These are phyloP conservation scores for Megamerina dolium DNA, from an alignment of 2,888 invertebrate genomes.

Conservation along the genomic window DNA sequence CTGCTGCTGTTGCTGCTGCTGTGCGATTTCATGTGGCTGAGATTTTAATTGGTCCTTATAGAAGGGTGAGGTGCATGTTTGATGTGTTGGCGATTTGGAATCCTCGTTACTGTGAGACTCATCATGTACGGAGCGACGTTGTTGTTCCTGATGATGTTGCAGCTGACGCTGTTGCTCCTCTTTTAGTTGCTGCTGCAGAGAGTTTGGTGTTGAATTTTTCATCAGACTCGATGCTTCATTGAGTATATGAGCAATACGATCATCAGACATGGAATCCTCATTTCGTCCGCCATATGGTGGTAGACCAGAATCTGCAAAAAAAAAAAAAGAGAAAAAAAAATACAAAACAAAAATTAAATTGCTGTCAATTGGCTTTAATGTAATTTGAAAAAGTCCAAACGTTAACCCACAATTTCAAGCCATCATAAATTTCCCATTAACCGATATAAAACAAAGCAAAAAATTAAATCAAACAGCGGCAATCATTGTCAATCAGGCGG, in stretches of 20 bases:
- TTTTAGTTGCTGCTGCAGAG: slow-evolving; percentile 47
- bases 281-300: slow-evolving; percentile 72
- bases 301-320: slow-evolving; percentile 64
- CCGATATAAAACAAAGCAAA: slow-evolving; percentile 31
- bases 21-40: slow-evolving; percentile 21
- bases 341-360: slow-evolving; percentile 6
- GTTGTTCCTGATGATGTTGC: slow-evolving; percentile 51
- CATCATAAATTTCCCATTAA: slow-evolving; percentile 41
- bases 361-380: not conserved
- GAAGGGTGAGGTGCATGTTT: slow-evolving; percentile 76
- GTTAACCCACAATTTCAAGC: no score
- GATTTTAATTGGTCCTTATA: slow-evolving; percentile 59
- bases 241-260: slow-evolving; percentile 87
- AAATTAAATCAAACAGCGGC: slow-evolving; percentile 5
- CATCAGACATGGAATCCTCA: slow-evolving; percentile 78
- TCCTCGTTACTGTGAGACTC: slow-evolving; percentile 71
- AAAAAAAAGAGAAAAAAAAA: slow-evolving; percentile 4
- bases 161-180: slow-evolving; percentile 52
- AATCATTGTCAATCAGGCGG: slow-evolving; percentile 15
- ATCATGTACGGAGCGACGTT: slow-evolving; percentile 52
- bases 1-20: slow-evolving; percentile 37
- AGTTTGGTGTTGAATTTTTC: slow-evolving; percentile 53
- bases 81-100: slow-evolving; percentile 74
- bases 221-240: slow-evolving; percentile 88
- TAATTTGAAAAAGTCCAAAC: not conserved